Conservation (phyloP, 92 coral and sea anemone species). For the Bergia puertoricense region DNA sequence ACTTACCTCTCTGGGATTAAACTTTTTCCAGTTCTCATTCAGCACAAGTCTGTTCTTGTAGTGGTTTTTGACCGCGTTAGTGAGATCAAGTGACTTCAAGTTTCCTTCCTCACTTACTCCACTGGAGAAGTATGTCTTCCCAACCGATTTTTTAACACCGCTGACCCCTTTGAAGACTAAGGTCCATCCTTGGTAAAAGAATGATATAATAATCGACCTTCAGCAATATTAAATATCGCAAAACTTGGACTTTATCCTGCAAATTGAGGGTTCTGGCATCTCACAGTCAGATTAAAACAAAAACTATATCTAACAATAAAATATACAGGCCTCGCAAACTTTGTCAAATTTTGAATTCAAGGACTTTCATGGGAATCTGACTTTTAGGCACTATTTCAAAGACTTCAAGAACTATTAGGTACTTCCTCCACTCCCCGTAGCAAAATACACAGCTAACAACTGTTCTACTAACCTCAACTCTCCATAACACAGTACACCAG, state of each 20-base stretch:
- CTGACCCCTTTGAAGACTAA: slow-evolving; percentile 51
- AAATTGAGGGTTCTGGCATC: neutral
- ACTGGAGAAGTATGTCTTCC: slow-evolving; percentile 2
- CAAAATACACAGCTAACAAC: too few relatives aligned
- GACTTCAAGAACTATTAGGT: too few relatives aligned
- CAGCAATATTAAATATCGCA: neutral
- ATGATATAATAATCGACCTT: neutral
- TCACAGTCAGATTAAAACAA: too few relatives aligned
- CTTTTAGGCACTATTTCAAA: too few relatives aligned
- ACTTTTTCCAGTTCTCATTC: slow-evolving; percentile 29
- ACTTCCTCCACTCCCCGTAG: too few relatives aligned
- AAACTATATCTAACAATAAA: too few relatives aligned
- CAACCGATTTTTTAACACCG: neutral
- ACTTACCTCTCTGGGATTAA: slow-evolving; percentile 37
- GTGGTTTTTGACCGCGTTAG: slow-evolving; percentile 9
- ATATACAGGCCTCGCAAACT: too few relatives aligned
- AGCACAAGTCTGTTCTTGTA: slow-evolving; percentile 51
- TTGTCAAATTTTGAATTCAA: too few relatives aligned
- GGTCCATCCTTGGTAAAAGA: slow-evolving; percentile 42
- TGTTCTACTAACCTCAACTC: too few relatives aligned
- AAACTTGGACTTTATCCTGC: neutral
- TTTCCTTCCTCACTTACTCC: slow-evolving; percentile 11
- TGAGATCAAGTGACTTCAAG: slow-evolving; percentile 41
- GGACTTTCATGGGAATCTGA: too few relatives aligned
- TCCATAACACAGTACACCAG: too few relatives aligned